phyloP scores from a whole-genome alignment of 2,113 vertebrate genomes.

The Alouatta palliata region DNA sequence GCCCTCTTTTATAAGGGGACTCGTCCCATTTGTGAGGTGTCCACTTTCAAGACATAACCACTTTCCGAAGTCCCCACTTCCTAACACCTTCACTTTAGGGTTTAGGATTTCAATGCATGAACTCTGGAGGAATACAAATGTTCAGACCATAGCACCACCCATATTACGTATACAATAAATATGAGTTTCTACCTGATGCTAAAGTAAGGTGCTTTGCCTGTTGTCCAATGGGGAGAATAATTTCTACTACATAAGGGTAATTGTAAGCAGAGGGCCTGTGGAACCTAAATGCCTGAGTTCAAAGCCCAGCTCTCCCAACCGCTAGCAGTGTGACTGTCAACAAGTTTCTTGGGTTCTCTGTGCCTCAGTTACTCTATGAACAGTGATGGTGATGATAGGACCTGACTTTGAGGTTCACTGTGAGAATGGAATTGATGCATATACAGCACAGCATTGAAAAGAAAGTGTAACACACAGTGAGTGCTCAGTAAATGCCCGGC shows the following conservation, averaged over 20 bases:
- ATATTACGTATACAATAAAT: fast-evolving
- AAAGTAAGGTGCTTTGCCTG: not conserved
- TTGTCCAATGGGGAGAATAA: not conserved
- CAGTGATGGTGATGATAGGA: not conserved
- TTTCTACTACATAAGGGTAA: not conserved
- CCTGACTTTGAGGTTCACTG: not conserved
- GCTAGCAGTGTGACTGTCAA: not conserved
- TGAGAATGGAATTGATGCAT: not conserved
- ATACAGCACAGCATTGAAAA: not conserved
- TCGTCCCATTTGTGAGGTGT: not conserved
- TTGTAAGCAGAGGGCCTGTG: fast-evolving
- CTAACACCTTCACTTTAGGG: not conserved
- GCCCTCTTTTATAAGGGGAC: not conserved
- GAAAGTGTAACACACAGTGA: not conserved
- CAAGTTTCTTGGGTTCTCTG: not conserved
- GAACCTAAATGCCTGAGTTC: not conserved
- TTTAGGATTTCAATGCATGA: not conserved
- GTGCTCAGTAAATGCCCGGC: fast-evolving
- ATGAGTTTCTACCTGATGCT: not conserved
- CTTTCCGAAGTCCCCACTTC: not conserved
- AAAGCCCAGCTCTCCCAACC: not conserved
- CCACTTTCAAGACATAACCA: not conserved
- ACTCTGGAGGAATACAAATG: not conserved
- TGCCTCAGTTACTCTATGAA: not conserved
- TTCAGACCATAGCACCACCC: not conserved